Conservation (phyloP, 2,797 vertebrate species). For the Ispidina picta region DNA sequence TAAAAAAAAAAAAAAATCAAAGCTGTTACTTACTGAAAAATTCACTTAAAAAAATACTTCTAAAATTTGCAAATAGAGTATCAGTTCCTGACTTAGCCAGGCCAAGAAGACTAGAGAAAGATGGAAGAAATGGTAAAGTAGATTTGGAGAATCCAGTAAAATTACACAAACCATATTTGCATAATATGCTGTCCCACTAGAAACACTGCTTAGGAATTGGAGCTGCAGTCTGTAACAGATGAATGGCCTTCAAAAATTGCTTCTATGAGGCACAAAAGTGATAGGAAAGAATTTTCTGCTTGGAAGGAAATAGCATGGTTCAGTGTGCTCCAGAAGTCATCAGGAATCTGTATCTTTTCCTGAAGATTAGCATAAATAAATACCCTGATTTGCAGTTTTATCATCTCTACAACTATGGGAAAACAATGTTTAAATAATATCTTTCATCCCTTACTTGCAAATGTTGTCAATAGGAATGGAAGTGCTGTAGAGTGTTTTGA, state of each 20-base stretch:
- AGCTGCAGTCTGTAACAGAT: neutral
- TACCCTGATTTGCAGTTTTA: neutral
- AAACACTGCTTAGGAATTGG: neutral
- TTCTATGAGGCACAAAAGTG: conserved; percentile 2
- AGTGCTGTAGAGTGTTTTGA: neutral
- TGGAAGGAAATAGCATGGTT: conserved; percentile 1
- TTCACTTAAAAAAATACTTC: neutral
- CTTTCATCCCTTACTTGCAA: conserved; percentile 23
- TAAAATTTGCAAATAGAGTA: neutral
- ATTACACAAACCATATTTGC: neutral
- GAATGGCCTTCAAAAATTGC: neutral
- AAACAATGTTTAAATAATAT: conserved; percentile 1
- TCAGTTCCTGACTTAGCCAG: neutral
- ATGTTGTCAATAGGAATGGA: neutral
- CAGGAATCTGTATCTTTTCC: neutral
- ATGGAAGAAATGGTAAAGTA: neutral
- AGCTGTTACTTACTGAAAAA: neutral
- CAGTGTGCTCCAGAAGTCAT: neutral
- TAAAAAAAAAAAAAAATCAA: neutral
- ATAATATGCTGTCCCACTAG: neutral
- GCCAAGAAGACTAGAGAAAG: neutral
- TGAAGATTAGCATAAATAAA: conserved; percentile 1
- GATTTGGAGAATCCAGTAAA: neutral
- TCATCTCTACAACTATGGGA: neutral
- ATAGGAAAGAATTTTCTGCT: conserved; percentile 35